Conservation (phyloP, 2,888 invertebrate species). For the Drosophila prostipennis region DNA sequence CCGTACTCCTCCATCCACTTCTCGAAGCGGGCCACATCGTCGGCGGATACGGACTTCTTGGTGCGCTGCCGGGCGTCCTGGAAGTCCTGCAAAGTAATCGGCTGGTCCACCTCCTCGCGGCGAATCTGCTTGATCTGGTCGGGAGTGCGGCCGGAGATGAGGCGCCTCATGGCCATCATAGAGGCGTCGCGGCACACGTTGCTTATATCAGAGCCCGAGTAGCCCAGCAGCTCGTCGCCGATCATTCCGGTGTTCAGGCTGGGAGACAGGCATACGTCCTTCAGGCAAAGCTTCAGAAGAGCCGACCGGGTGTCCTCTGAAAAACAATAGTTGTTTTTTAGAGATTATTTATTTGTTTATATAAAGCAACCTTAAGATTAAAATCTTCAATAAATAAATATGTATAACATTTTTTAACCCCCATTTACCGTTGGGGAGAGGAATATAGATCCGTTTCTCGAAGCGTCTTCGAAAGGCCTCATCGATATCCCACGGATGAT, state of each 20-base stretch:
- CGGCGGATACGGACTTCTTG: conserved; percentile 90
- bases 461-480: conserved; percentile 93
- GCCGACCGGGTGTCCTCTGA: conserved; percentile 88
- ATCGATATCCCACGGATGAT: conserved; percentile 96
- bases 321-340: conserved; percentile 49
- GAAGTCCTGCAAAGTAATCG: conserved; percentile 90
- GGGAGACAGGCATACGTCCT: conserved; percentile 87
- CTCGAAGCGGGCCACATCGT: conserved; percentile 91
- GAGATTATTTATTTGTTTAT: no score
- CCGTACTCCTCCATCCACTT: conserved; percentile 92
- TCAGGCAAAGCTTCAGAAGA: conserved; percentile 89
- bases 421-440: conserved; percentile 89
- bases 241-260: conserved; percentile 87
- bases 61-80: conserved; percentile 90
- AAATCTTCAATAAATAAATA: no score
- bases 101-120: conserved; percentile 91
- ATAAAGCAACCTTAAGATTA: no score
- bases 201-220: conserved; percentile 94
- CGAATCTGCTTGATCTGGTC: conserved; percentile 92
- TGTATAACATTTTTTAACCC: no score
- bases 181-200: conserved; percentile 95
- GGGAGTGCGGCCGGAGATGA: conserved; percentile 91
- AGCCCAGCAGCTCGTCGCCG: conserved; percentile 89
- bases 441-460: conserved; percentile 95
- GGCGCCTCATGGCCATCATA: conserved; percentile 94